A percentile compares a stretch with the other conserved stretches of the same genome.
These are phyloP conservation scores for Oceanodroma tethys DNA, from an alignment of 2,113 vertebrate species.

Conservation along the genomic window DNA sequence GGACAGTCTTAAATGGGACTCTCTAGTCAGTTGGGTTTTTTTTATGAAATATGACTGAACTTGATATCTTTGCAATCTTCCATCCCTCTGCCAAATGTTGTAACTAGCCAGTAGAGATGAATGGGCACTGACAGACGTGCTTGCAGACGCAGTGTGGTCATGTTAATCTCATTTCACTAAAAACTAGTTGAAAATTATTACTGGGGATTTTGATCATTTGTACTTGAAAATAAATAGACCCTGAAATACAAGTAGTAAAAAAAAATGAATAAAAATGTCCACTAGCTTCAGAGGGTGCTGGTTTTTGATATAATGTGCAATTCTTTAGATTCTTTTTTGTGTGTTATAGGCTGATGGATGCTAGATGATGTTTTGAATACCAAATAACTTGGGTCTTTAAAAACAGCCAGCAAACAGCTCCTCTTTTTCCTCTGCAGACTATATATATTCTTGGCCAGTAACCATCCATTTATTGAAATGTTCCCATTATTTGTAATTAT, in stretches of 20 bases:
- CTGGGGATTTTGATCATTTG: neutral
- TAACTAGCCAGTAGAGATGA: neutral
- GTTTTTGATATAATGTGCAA: neutral
- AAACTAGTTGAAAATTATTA: neutral
- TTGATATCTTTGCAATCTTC: neutral
- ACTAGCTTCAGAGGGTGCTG: neutral
- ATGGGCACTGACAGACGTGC: neutral
- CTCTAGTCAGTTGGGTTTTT: neutral
- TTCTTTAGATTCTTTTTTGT: neutral
- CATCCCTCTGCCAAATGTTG: neutral
- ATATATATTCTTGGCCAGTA: slow-evolving; percentile 61
- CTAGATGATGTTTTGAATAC: slow-evolving; percentile 43
- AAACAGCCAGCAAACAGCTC: slow-evolving; percentile 30
- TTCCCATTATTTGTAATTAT: slow-evolving; percentile 65
- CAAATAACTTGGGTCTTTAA: slow-evolving; percentile 30
- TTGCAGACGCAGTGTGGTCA: neutral
- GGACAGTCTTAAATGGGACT: neutral
- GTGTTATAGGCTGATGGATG: neutral
- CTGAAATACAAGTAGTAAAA: neutral
- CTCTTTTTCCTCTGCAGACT: slow-evolving; percentile 38
- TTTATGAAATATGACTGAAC: neutral
- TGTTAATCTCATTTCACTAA: neutral
- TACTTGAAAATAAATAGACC: slow-evolving; percentile 19
- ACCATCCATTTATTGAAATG: slow-evolving; percentile 48
- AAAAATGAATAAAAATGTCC: neutral